A percentile compares a stretch with the other conserved stretches of the same genome.
Evolutionary conservation across 2,113 vertebrate genomes (phyloP).

Genomic region (Strix aluco): DNA sequence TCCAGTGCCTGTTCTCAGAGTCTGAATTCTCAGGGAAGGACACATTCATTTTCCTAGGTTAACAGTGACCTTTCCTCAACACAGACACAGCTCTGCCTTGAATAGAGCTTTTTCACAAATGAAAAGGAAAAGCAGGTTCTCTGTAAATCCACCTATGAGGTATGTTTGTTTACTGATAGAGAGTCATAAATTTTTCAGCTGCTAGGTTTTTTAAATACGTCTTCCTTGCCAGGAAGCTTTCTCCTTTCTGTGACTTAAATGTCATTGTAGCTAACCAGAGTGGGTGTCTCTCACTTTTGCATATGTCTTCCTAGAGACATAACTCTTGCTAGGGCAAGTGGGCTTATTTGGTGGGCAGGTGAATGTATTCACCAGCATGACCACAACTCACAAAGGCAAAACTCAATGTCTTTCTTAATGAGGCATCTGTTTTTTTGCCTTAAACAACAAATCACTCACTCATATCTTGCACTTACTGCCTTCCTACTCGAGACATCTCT

Average conservation of each 20-base stretch:
- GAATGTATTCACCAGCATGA: background rate
- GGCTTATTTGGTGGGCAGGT: background rate
- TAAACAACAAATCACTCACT: background rate
- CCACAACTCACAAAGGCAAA: background rate
- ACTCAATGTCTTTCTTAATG: background rate
- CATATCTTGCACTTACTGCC: background rate
- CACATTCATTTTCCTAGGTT: background rate
- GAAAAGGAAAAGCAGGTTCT: background rate
- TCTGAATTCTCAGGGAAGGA: background rate
- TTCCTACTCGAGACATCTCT: background rate
- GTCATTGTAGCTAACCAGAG: background rate
- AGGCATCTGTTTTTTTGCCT: background rate
- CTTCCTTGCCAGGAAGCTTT: background rate
- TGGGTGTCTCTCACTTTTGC: background rate
- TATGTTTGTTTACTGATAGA: background rate
- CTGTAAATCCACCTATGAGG: background rate
- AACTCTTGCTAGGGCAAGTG: background rate
- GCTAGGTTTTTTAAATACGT: background rate
- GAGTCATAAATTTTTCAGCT: background rate
- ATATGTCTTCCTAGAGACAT: background rate
- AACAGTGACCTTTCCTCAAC: background rate
- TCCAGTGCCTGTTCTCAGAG: background rate
- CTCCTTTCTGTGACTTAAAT: background rate
- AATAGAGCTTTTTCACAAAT: background rate
- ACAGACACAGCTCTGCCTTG: background rate